Base-by-base conservation (phyloP, 2,888 invertebrate genomes). In the Drosophila anceps region DNA sequence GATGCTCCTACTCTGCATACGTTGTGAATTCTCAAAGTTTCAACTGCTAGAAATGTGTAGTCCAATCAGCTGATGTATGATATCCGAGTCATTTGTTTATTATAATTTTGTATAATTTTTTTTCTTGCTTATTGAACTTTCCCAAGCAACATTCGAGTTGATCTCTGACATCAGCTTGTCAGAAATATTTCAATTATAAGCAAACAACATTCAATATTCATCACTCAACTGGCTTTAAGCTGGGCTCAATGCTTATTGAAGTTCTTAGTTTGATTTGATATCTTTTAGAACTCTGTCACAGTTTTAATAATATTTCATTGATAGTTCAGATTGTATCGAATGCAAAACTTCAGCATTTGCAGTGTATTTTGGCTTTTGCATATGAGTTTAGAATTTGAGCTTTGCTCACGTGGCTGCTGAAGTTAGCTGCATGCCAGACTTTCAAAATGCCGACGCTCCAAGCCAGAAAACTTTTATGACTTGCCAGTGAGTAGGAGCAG, bases 381-480 rank as follows among this genome's bases (percentile, higher is more conserved):
- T 79, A 71, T 73, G 57, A 71, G 75, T 76, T 67, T 48, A 24
- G n/a, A 61, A 44, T 58, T 79, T 64, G 50, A 73, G 41, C 53
- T 50, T 53, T 35, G 50, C 53, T 60, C 60, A 71, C 58, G 62
- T 63, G 71, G 62, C 67, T 43, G 31, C 61, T 59, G 50, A 31
- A 59, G 58, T 48, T 37, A 59, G 63, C 54, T 44, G 35, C 33
- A 29, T 67, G 73, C 50, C 60, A 54, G 64, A 65, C 50, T 64
- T 59, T 71, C 61, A 60, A 64, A 66, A 58, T 62, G 44, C 55
- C 60, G 74, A 73, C 73, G 69, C 60, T 69, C 63, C 69, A 72
- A 76, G 69, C 44, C 79, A 68, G 74, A 73, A 72, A 84, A 85
- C 86, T 85, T 84, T 88, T 88, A 88, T 83, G 84, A 76, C 80